Base-by-base conservation (phyloP, 2,113 vertebrate genomes). In the Mellivora capensis region DNA sequence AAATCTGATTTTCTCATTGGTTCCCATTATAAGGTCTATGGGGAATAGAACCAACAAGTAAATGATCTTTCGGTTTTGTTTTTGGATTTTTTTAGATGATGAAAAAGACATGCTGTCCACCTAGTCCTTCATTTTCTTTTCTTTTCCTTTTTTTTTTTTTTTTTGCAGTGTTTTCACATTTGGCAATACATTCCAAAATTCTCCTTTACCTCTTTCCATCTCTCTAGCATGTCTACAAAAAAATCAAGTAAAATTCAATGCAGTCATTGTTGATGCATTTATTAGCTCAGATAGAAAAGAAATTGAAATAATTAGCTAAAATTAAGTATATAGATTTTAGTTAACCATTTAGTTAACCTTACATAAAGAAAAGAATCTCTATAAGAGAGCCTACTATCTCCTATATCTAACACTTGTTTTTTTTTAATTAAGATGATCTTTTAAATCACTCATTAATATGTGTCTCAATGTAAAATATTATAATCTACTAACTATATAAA, bases 401-500 rank as follows among this genome's bases (percentile, higher is more conserved):
- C 2, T 23, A 37, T 72, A 81, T 71, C 44, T 85, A 90, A 87
- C 39, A 88, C 74, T 69, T 90, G 3, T 29, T 49, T 80, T 49
- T 80, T 87, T 88, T 37, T 3, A 71, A n/a, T 49, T 25, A 76
- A 74, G 29, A 57, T 5, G 34, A 52, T 64, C 37, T n/a, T 27
- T 18, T 61, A 93, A 62, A 54, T 91, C 3, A 79, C 47, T 61
- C 67, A 81, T 93, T 62, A n/a, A 80, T 71, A 18, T 82, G 6
- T 34, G 27, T 54, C 52, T 81, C 80, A 44, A 34, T 83, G 37
- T 79, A 21, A 64, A 52, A 49, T 84, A 91, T 86, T 93, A 80
- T 93, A 79, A 57, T 83, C 59, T 74, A 88, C 96, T 96, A 96
- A 52, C 34, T 88, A 0, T 80, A 25, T 84, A 44, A 87, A 86